Evolutionary conservation across 2,888 invertebrate species (phyloP).

Genomic region (Pseudolycoriella hygida): DNA sequence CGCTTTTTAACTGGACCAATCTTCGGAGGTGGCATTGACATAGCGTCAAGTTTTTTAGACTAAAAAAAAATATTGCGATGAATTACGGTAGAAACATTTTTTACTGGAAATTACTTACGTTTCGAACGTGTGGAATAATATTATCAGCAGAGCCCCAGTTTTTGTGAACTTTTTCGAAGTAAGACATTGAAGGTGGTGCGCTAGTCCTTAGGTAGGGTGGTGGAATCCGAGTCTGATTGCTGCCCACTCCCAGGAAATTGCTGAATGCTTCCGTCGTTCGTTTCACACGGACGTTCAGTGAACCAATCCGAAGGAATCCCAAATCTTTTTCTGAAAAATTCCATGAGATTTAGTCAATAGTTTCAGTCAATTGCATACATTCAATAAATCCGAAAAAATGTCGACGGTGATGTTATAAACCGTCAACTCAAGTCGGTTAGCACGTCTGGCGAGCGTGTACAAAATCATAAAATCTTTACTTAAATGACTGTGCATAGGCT

Average conservation of each 20-base stretch:
- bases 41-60: constrained; percentile 28
- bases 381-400: no score
- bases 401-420: no score
- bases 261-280: constrained; percentile 86
- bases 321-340: constrained; percentile 60
- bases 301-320: constrained; percentile 81
- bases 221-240: constrained; percentile 18
- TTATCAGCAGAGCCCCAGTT: constrained; percentile 85
- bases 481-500: no score
- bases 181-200: constrained; percentile 20
- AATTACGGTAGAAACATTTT: constrained; percentile 3
- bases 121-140: constrained; percentile 40
- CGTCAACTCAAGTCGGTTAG: no score
- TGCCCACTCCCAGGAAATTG: constrained; percentile 69
- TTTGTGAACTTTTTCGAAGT: constrained; percentile 58
- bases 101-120: no score
- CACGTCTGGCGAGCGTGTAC: no score
- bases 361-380: no score
- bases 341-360: no score
- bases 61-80: constrained; percentile 21
- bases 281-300: constrained; percentile 79
- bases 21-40: constrained; percentile 56
- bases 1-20: constrained; percentile 47
- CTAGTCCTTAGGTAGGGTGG: constrained; percentile 19
- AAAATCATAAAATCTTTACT: no score